phyloP scores from a whole-genome alignment of 2,888 invertebrate species.

The Cephalotes varians region DNA sequence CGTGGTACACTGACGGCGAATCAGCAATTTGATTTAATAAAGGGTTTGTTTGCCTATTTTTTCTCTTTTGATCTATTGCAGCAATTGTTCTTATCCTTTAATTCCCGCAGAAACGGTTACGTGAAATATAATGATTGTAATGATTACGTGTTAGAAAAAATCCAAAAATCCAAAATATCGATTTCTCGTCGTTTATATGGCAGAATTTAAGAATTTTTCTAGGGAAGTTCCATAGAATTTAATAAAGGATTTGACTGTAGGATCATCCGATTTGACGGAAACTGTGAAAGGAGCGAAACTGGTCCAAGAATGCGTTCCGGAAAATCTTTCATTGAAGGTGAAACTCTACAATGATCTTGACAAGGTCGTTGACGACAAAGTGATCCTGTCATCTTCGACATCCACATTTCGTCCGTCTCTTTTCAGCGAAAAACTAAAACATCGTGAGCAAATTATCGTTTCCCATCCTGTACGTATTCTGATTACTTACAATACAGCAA shows the following conservation, averaged over 20 bases:
- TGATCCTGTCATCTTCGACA: slow-evolving; percentile 96
- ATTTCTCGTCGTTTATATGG: not conserved
- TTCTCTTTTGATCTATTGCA: not conserved
- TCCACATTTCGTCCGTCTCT: slow-evolving; percentile 96
- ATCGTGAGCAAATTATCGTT: slow-evolving; percentile 91
- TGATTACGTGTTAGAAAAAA: not conserved
- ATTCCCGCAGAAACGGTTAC: not conserved
- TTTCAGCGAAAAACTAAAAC: slow-evolving; percentile 93
- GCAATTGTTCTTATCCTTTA: not conserved
- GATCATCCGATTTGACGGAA: slow-evolving; percentile 89
- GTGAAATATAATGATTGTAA: not conserved
- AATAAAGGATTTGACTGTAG: slow-evolving; percentile 81
- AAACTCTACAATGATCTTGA: slow-evolving; percentile 93
- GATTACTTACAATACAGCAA: not conserved
- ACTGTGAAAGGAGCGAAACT: slow-evolving; percentile 92
- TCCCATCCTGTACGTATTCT: slow-evolving; percentile 92
- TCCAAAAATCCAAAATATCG: not conserved
- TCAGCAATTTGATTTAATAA: slow-evolving; percentile 92
- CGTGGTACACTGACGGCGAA: slow-evolving; percentile 91
- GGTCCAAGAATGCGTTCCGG: slow-evolving; percentile 98
- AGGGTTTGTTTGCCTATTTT: slow-evolving; percentile 87
- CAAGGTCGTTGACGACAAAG: slow-evolving; percentile 90
- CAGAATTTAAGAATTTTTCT: not conserved
- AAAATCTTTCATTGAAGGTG: slow-evolving; percentile 93
- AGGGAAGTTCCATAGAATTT: not conserved